Evolutionary conservation across 1,140 invertebrate species (phyloP), one percentile per base, ranked within the genome.

Genomic region (Hetaerina americana): DNA sequence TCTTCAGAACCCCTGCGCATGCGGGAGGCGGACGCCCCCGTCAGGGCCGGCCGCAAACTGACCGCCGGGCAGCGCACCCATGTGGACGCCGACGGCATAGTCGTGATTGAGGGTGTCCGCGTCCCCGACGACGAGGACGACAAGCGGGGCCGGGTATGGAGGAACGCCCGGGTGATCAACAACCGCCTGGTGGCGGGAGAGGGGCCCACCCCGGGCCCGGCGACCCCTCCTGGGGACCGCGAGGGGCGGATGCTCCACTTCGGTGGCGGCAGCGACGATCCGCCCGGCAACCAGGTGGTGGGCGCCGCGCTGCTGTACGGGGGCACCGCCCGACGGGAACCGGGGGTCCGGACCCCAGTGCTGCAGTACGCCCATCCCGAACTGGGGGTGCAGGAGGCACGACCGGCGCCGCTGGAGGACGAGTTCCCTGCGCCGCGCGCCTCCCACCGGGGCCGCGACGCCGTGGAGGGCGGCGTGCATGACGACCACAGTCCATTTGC

Each of bases 111-210:
- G 70, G 92, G 92, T 0, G 85, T 91, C 0, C 85, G 92, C 70
- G 87, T 93, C 24, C 92, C 92, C 0, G 92, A 95, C 75, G 90
- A 92, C 71, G 90, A 92, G 66, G 87, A 87, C 66, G 92, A 94
- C 76, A 88, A 88, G 71, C 79, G 84, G 12, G 27, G 25, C 15
- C 89, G 91, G 77, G 89, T 87, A 0, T 95, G 92, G 92, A 84
- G 92, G 68, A 94, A 94, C 80, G 92, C 92, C 0, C 81, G 92
- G 72, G 91, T 95, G 0, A 91, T 94, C 26, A 93, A 94, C 76
- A 90, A 90, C 66, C 86, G 90, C 78, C 77, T 94, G 71, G 80
- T 92, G 26, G 87, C 88, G 0, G 75, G 70, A 8, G 22, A 66
- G 10, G 22, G 66, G 0, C 12, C 31, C 5, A 18, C 22, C 26